Evolutionary conservation across 1,140 invertebrate genomes (phyloP).

Genomic region (Drosophila pectinifera): DNA sequence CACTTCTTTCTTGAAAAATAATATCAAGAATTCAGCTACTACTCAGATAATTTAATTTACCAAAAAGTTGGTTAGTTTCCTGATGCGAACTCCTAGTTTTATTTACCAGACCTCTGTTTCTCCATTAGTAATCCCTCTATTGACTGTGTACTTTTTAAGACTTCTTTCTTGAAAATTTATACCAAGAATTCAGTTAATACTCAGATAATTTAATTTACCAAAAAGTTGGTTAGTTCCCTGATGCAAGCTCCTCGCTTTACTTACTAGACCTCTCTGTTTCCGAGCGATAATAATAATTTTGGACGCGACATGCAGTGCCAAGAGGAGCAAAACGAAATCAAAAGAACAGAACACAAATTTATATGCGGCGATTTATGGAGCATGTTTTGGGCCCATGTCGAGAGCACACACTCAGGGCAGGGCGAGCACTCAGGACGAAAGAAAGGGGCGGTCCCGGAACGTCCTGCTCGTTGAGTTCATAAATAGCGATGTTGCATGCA

Average conservation of each 20-base stretch:
- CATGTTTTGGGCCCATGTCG: slow-evolving; percentile 61
- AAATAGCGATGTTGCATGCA: slow-evolving; percentile 81
- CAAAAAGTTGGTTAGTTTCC: too few relatives aligned
- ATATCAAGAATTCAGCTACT: not conserved
- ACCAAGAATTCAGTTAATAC: not conserved
- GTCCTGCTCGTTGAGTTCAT: slow-evolving; percentile 70
- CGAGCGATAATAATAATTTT: slow-evolving; percentile 65
- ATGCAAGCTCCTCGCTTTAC: not conserved
- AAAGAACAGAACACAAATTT: slow-evolving; percentile 68
- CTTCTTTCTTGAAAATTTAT: not conserved
- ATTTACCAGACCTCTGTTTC: slow-evolving; percentile 1
- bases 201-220: too few relatives aligned
- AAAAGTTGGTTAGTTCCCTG: too few relatives aligned
- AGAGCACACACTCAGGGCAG: slow-evolving; percentile 18
- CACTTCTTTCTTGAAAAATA: not conserved
- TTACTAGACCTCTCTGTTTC: not conserved
- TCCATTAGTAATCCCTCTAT: too few relatives aligned
- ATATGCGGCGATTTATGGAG: slow-evolving; percentile 77
- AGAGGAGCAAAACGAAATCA: slow-evolving; percentile 65
- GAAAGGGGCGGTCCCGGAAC: slow-evolving; percentile 41
- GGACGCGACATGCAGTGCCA: slow-evolving; percentile 24
- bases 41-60: too few relatives aligned
- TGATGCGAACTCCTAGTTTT: not conserved
- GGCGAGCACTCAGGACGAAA: slow-evolving; percentile 10
- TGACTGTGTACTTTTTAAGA: too few relatives aligned